phyloP scores from a whole-genome alignment of 2,888 invertebrate genomes.

The Polietes domitor region DNA sequence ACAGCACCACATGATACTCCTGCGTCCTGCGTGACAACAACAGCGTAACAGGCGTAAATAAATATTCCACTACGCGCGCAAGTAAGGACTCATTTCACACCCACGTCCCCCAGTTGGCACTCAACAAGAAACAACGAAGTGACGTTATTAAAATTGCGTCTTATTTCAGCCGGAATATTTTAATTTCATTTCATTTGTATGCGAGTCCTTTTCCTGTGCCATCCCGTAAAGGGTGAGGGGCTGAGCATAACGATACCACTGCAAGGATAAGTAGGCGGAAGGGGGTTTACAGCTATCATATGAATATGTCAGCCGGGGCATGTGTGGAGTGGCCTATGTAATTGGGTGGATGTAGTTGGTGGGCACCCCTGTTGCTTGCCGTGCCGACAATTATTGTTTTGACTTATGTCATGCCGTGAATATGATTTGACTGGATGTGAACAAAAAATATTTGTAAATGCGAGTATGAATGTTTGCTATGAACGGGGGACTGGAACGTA shows the following conservation, averaged over 20 bases:
- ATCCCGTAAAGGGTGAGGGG: background rate
- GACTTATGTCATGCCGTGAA: background rate
- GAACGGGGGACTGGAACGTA: too few relatives aligned
- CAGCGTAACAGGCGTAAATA: background rate
- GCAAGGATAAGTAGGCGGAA: too few relatives aligned
- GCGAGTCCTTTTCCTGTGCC: constrained; percentile 8
- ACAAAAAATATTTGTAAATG: too few relatives aligned
- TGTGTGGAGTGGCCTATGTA: too few relatives aligned
- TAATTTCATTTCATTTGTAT: constrained; percentile 22
- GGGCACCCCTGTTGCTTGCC: constrained; percentile 38
- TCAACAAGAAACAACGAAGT: too few relatives aligned
- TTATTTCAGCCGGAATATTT: constrained; percentile 33
- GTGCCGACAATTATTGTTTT: constrained; percentile 43
- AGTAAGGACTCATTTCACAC: background rate
- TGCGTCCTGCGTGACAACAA: background rate
- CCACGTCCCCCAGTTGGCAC: too few relatives aligned
- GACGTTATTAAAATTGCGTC: constrained; percentile 29
- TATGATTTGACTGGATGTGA: background rate
- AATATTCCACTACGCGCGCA: background rate
- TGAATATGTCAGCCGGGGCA: too few relatives aligned
- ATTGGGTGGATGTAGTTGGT: too few relatives aligned
- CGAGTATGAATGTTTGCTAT: too few relatives aligned
- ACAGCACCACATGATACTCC: constrained; percentile 2
- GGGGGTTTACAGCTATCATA: too few relatives aligned
- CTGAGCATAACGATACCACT: background rate